Conservation (phyloP, 2,113 vertebrate genomes). For the Phodopus roborovskii region DNA sequence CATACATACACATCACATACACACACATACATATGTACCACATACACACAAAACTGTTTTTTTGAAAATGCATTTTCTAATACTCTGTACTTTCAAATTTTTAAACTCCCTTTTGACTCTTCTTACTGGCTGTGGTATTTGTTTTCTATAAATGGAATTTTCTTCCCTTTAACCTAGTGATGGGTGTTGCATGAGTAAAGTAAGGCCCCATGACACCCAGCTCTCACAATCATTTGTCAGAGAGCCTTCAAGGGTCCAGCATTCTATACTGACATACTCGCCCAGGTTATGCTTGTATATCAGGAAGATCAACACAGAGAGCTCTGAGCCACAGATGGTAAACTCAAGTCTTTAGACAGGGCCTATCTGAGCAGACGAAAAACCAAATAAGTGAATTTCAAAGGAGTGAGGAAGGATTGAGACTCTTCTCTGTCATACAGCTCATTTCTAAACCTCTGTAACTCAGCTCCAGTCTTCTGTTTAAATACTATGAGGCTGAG, state of each 20-base stretch:
- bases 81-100: constrained; percentile 17
- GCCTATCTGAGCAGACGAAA: constrained; percentile 76
- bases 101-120: neutral
- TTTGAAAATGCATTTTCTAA: constrained; percentile 25
- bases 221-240: constrained; percentile 70
- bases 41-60: neutral
- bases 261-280: constrained; percentile 72
- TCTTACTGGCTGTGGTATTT: constrained; percentile 28
- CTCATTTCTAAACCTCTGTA: constrained; percentile 78
- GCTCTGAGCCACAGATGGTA: constrained; percentile 65
- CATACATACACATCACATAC: neutral
- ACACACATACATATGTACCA: neutral
- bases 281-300: constrained; percentile 68
- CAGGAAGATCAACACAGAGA: constrained; percentile 33
- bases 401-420: constrained; percentile 76
- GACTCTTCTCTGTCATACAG: constrained; percentile 78
- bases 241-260: constrained; percentile 63
- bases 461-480: constrained; percentile 76
- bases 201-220: neutral
- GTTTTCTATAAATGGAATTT: neutral
- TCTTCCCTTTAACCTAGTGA: neutral
- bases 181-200: neutral
- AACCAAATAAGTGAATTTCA: constrained; percentile 82
- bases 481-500: constrained; percentile 56
- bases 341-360: constrained; percentile 77